A percentile compares a stretch with the other conserved stretches of the same genome.
Conservation (phyloP, 2,113 vertebrate genomes). For the Onychostruthus taczanowskii region DNA sequence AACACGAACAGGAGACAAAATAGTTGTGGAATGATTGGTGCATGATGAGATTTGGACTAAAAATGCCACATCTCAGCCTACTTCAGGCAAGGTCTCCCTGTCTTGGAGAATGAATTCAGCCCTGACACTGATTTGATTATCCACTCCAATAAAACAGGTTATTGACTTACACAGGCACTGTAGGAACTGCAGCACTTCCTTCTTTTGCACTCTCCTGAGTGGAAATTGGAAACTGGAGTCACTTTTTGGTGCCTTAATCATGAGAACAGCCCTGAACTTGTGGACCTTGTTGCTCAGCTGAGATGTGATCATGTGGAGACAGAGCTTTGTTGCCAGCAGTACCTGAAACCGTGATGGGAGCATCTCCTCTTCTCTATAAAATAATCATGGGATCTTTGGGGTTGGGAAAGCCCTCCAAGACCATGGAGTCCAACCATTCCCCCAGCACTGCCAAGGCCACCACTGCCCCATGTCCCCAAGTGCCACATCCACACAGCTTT, state of each 20-base stretch:
- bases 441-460: neutral
- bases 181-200: neutral
- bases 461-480: rapidly evolving
- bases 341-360: rapidly evolving
- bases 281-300: neutral
- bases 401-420: neutral
- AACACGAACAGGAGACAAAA: neutral
- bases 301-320: neutral
- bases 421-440: rapidly evolving
- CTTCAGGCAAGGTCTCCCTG: neutral
- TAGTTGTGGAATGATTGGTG: neutral
- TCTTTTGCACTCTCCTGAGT: neutral
- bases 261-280: neutral
- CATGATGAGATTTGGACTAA: neutral
- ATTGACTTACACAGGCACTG: neutral
- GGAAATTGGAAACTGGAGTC: neutral
- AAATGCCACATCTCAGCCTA: neutral
- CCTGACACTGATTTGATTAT: neutral
- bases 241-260: neutral
- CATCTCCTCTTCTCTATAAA: neutral
- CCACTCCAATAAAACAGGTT: neutral
- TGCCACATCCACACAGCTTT: neutral
- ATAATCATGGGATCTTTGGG: neutral
- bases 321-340: neutral
- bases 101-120: neutral